These are phyloP conservation scores for Dysmachus trigonus DNA, from an alignment of 2,888 invertebrate genomes.

Conservation along the genomic window DNA sequence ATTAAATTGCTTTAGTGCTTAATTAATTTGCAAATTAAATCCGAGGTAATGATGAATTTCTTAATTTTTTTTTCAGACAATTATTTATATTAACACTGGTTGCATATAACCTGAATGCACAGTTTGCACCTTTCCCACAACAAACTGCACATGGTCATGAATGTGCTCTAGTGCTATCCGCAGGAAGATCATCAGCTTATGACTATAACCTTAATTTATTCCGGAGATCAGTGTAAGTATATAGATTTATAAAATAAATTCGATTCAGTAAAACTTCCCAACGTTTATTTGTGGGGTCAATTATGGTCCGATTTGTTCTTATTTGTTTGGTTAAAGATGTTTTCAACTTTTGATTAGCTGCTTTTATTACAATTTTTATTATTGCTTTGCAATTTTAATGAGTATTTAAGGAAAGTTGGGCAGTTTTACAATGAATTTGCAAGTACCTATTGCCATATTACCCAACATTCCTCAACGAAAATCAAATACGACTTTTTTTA, in stretches of 20 bases:
- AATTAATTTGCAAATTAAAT: background rate
- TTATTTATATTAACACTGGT: conserved; percentile 52
- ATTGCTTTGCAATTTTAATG: background rate
- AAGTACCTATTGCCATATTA: background rate
- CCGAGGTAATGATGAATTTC: background rate
- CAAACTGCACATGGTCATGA: conserved; percentile 67
- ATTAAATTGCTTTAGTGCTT: background rate
- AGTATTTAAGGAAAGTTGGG: background rate
- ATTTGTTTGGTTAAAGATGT: background rate
- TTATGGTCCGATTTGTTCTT: background rate
- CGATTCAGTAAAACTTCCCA: background rate
- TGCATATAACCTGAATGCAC: conserved; percentile 52
- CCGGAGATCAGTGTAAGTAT: conserved; percentile 80
- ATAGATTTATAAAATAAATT: background rate
- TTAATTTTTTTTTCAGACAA: conserved; percentile 58
- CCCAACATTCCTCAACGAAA: background rate
- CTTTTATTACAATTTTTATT: too few species aligned
- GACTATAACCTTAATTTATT: conserved; percentile 87
- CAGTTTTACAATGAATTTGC: background rate
- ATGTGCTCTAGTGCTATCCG: conserved; percentile 81
- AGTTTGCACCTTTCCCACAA: conserved; percentile 59
- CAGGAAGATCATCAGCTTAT: conserved; percentile 81
- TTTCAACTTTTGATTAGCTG: too few species aligned
- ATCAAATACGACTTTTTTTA: background rate
- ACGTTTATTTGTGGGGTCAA: background rate